A percentile compares a stretch with the other conserved stretches of the same genome.
Conservation (phyloP, 2,797 vertebrate species). For the Acanthis flammea region DNA sequence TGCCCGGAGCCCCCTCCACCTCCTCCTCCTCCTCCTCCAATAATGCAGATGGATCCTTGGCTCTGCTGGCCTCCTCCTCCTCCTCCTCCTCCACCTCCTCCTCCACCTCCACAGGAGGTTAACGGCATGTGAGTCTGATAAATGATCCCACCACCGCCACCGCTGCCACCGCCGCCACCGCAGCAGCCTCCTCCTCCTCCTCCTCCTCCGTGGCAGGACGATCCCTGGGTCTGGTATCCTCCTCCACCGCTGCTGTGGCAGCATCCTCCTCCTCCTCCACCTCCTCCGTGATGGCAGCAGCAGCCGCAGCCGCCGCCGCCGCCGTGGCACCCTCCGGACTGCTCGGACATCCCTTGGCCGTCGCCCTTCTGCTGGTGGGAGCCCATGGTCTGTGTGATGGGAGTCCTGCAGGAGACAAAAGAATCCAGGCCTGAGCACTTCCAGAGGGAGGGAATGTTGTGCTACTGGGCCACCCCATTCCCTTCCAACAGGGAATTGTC, state of each 20-base stretch:
- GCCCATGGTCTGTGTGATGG: background rate
- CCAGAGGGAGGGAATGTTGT: background rate
- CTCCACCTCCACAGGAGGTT: background rate
- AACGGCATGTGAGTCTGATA: conserved; percentile 32
- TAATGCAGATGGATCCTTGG: conserved; percentile 3
- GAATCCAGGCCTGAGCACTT: background rate
- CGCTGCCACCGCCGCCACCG: fast-evolving
- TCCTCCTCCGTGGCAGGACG: conserved; percentile 15
- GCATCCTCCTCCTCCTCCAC: background rate
- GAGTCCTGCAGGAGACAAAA: background rate
- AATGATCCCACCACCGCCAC: background rate
- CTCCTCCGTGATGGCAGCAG: background rate
- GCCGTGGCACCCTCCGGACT: conserved; percentile 23
- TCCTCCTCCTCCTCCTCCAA: background rate
- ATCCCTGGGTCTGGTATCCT: conserved; percentile 30
- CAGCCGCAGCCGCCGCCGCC: background rate
- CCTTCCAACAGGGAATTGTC: background rate
- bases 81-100: background rate
- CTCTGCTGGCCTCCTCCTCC: background rate
- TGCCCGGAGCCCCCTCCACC: background rate
- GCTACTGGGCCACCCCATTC: background rate
- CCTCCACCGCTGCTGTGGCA: background rate
- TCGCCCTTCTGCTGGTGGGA: conserved; percentile 59
- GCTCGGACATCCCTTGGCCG: background rate
- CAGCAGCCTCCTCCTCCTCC: background rate